Evolutionary conservation across 2,113 vertebrate genomes (phyloP).

Genomic region (Lagopus leucura): DNA sequence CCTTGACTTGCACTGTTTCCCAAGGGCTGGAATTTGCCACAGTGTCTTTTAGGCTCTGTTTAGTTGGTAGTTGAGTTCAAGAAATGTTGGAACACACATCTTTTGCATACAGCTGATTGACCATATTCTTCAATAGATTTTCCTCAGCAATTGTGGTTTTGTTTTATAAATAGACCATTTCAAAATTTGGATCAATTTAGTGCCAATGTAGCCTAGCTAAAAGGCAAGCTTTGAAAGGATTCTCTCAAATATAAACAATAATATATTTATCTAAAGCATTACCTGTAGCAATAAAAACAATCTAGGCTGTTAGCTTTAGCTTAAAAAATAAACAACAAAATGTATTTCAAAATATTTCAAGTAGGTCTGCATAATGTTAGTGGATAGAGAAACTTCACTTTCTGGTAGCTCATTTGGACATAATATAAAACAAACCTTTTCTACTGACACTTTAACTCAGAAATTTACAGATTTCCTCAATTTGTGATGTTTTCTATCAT

Average conservation of each 20-base stretch:
- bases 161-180: neutral
- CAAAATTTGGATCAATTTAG: neutral
- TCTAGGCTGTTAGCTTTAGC: fast-evolving
- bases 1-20: neutral
- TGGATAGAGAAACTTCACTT: neutral
- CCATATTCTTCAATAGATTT: neutral
- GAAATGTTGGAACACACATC: neutral
- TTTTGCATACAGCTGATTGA: neutral
- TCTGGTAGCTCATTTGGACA: neutral
- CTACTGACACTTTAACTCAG: neutral
- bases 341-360: neutral
- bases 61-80: neutral
- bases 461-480: neutral
- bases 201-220: neutral
- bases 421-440: neutral
- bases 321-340: neutral
- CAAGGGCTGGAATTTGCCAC: neutral
- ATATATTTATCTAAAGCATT: neutral
- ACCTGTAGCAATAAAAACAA: neutral
- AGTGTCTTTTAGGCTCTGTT: neutral
- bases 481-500: neutral
- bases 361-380: neutral
- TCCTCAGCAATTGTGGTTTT: neutral
- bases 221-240: neutral
- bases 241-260: neutral